A percentile compares a stretch with the other conserved stretches of the same genome.
These are phyloP conservation scores for Gymnoscopelus microlampas DNA, from an alignment of 2,797 vertebrate species.

Conservation along the genomic window DNA sequence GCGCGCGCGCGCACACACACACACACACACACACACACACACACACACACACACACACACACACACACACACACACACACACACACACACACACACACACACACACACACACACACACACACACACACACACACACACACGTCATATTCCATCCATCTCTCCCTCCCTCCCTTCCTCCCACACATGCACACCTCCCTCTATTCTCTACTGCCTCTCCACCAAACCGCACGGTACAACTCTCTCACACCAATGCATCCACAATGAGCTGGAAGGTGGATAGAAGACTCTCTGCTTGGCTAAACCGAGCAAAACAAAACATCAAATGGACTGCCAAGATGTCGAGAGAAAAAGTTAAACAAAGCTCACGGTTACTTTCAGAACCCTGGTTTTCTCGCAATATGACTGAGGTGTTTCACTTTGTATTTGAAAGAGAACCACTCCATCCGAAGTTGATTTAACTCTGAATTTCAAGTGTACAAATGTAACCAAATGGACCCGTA, in stretches of 20 bases:
- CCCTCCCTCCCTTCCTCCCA: constrained; percentile 33
- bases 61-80: constrained; percentile 29
- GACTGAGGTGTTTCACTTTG: too few relatives aligned
- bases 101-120: constrained; percentile 21
- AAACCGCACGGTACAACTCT: constrained; percentile 45
- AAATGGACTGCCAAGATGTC: constrained; percentile 13
- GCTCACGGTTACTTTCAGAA: too few relatives aligned
- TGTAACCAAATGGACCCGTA: too few relatives aligned
- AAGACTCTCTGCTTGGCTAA: constrained; percentile 14
- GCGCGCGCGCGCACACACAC: constrained; percentile 19
- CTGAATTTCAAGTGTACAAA: too few relatives aligned
- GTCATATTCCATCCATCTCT: constrained; percentile 51
- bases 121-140: constrained; percentile 21
- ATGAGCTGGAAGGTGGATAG: background rate
- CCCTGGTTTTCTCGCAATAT: too few relatives aligned
- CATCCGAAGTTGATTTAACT: too few relatives aligned
- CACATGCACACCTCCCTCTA: constrained; percentile 19
- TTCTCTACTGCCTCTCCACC: constrained; percentile 37
- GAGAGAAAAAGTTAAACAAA: background rate
- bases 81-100: constrained; percentile 18
- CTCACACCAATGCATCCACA: constrained; percentile 39
- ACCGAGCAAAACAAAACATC: constrained; percentile 13
- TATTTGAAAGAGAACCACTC: constrained; percentile 6
- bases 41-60: constrained; percentile 27
- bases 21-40: constrained; percentile 21